Evolutionary conservation across 2,113 vertebrate species (phyloP).

Genomic region (Chloroceryle aenea): DNA sequence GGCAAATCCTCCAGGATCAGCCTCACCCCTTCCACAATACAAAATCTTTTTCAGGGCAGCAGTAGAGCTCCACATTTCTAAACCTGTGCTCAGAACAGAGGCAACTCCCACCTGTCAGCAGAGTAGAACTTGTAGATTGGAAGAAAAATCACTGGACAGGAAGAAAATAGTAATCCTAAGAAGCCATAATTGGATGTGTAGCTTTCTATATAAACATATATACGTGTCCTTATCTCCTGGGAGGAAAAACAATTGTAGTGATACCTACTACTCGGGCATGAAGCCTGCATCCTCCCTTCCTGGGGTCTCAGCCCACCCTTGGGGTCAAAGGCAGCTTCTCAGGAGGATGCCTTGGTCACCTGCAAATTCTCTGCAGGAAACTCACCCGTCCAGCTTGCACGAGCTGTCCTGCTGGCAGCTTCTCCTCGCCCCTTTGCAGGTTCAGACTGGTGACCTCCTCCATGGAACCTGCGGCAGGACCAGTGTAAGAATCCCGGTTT

Average conservation of each 20-base stretch:
- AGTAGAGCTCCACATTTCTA: background rate
- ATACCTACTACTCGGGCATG: background rate
- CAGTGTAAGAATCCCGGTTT: background rate
- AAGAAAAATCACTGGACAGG: background rate
- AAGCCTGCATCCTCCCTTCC: background rate
- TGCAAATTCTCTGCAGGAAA: background rate
- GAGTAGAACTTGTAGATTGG: background rate
- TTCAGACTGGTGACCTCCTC: background rate
- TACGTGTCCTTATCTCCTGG: background rate
- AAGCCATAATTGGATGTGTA: background rate
- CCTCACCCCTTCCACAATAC: background rate
- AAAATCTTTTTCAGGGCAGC: background rate
- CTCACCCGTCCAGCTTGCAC: background rate
- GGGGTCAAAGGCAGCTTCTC: background rate
- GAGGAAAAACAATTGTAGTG: background rate
- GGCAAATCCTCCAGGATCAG: background rate
- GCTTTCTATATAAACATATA: background rate
- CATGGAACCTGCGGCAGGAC: fast-evolving
- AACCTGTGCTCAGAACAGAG: background rate
- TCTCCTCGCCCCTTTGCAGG: background rate
- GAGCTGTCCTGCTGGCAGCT: background rate
- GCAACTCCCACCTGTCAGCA: background rate
- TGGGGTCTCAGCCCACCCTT: background rate
- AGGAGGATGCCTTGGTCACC: background rate
- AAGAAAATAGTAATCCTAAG: background rate